Conservation (phyloP, 2,113 vertebrate genomes). For the Agapornis roseicollis region DNA sequence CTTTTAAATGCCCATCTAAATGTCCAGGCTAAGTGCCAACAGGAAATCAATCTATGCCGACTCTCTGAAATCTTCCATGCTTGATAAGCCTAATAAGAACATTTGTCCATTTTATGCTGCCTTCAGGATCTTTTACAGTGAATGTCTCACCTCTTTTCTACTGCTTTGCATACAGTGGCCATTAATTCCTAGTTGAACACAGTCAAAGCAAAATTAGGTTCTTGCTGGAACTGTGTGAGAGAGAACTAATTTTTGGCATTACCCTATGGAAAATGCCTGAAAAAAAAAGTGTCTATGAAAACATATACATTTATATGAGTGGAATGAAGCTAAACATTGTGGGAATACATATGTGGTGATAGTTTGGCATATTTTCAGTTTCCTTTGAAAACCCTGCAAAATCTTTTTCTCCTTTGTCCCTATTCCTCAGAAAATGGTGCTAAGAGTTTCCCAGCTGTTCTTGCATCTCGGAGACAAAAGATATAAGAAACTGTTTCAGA, state of each 20-base stretch:
- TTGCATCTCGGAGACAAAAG: background rate
- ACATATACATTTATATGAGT: background rate
- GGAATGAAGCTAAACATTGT: background rate
- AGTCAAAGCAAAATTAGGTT: background rate
- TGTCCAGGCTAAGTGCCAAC: background rate
- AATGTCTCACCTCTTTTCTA: background rate
- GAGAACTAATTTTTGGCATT: background rate
- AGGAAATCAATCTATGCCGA: constrained; percentile 22
- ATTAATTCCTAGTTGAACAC: constrained; percentile 13
- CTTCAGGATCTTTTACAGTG: constrained; percentile 6
- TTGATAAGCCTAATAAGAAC: constrained; percentile 21
- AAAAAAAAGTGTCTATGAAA: background rate
- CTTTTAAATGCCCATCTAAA: constrained; percentile 17
- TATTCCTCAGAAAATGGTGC: background rate
- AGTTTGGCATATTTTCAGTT: background rate
- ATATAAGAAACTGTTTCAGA: fast-evolving
- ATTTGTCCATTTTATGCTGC: constrained; percentile 35
- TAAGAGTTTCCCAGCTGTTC: background rate
- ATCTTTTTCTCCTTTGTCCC: fast-evolving
- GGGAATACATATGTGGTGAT: no score
- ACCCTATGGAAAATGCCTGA: background rate
- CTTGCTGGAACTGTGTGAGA: background rate
- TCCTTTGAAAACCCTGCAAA: background rate
- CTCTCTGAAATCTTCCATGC: constrained; percentile 24
- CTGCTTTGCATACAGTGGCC: background rate